Evolutionary conservation across 1,140 invertebrate genomes (phyloP).

Genomic region (Trichonephila clavata): DNA sequence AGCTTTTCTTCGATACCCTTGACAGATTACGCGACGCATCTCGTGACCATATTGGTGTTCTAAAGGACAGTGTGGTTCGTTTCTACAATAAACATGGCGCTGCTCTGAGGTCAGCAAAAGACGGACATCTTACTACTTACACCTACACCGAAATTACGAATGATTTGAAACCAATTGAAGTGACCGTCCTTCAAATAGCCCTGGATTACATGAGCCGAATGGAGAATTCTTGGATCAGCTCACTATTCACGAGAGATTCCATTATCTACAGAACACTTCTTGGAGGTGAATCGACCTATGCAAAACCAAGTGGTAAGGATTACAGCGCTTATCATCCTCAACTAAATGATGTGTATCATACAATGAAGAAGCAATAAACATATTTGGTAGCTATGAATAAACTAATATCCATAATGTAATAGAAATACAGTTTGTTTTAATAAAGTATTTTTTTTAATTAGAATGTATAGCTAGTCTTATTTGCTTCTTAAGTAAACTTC

Average conservation of each 20-base stretch:
- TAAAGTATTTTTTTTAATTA: too few species aligned
- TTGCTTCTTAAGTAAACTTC: too few species aligned
- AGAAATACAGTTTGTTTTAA: too few species aligned
- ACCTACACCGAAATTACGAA: neutral
- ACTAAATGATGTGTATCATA: too few species aligned
- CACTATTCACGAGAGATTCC: neutral
- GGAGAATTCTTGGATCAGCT: neutral
- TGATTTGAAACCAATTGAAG: constrained; percentile 43
- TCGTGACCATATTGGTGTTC: neutral
- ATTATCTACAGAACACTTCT: neutral
- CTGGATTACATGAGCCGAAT: neutral
- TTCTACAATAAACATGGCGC: constrained; percentile 4
- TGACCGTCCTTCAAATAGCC: neutral
- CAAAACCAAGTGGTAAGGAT: neutral
- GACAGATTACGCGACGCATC: neutral
- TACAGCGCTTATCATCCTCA: neutral
- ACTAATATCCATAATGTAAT: too few species aligned
- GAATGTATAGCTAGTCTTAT: too few species aligned
- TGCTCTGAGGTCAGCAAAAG: neutral
- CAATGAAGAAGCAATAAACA: too few species aligned
- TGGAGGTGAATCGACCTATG: neutral
- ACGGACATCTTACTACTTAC: neutral
- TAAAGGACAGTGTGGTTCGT: neutral
- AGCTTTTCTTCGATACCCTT: neutral
- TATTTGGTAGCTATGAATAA: too few species aligned